Evolutionary conservation across 2,797 vertebrate genomes (phyloP).

Genomic region (Hypotaenidia philippensis): DNA sequence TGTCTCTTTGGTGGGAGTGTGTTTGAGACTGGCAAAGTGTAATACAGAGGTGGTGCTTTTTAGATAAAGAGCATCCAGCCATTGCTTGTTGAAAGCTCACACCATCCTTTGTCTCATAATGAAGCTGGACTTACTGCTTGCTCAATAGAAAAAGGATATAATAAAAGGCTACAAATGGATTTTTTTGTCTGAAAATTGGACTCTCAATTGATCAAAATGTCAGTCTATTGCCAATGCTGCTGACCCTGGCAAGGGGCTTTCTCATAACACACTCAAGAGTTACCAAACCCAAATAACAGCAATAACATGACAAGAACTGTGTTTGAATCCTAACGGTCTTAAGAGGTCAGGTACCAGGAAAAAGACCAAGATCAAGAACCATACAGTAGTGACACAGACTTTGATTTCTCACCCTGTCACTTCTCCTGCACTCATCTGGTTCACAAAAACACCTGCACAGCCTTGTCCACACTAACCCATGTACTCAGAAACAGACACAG

Average conservation of each 20-base stretch:
- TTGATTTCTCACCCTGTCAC: background rate
- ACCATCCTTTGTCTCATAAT: background rate
- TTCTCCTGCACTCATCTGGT: background rate
- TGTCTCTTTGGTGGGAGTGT: background rate
- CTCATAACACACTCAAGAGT: background rate
- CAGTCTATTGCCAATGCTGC: background rate
- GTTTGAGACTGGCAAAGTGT: background rate
- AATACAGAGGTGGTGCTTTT: background rate
- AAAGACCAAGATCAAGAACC: background rate
- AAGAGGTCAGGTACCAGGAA: background rate
- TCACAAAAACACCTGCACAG: background rate
- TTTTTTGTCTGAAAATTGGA: background rate
- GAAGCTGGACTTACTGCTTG: background rate
- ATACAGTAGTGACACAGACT: background rate
- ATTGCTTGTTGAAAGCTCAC: background rate
- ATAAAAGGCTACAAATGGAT: background rate
- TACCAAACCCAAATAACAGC: background rate
- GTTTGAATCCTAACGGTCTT: background rate
- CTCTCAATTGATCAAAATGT: background rate
- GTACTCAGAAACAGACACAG: background rate
- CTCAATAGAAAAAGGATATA: background rate
- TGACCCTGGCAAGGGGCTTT: background rate
- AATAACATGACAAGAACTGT: background rate
- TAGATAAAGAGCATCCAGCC: background rate
- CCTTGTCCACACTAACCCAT: background rate